phyloP scores from a whole-genome alignment of 2,888 invertebrate genomes.

The Malachius bipustulatus region DNA sequence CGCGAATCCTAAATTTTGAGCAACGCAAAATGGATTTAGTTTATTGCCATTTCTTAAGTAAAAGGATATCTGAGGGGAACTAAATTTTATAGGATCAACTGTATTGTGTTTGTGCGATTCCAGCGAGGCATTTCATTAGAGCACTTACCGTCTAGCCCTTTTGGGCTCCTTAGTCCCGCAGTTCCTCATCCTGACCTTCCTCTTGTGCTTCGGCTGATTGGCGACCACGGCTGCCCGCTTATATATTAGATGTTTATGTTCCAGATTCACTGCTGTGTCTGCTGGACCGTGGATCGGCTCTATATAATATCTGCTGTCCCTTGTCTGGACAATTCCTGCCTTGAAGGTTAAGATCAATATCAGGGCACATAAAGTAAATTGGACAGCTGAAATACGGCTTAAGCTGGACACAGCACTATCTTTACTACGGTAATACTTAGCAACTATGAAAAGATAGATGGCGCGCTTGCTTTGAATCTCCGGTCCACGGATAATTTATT shows the following conservation, averaged over 20 bases:
- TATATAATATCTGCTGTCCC: slow-evolving; percentile 56
- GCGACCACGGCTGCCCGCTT: slow-evolving; percentile 50
- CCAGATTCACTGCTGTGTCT: slow-evolving; percentile 29
- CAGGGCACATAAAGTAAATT: slow-evolving; percentile 6
- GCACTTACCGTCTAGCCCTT: slow-evolving; percentile 37
- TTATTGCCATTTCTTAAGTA: too few relatives aligned
- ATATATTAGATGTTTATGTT: slow-evolving; percentile 56
- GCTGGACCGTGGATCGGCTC: slow-evolving; percentile 52
- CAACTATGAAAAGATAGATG: too few relatives aligned
- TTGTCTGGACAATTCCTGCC: slow-evolving; percentile 57
- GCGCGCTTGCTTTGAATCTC: too few relatives aligned
- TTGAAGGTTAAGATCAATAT: slow-evolving; percentile 30
- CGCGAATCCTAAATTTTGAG: too few relatives aligned
- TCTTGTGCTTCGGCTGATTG: slow-evolving; percentile 36
- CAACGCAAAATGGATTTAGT: too few relatives aligned
- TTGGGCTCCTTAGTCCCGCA: slow-evolving; percentile 46
- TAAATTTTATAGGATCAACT: too few relatives aligned
- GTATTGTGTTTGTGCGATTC: too few relatives aligned
- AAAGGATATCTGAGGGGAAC: too few relatives aligned
- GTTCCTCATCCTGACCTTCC: slow-evolving; percentile 40
- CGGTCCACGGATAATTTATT: too few relatives aligned
- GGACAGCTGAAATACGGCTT: slow-evolving; percentile 1
- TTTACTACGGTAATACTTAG: too few relatives aligned
- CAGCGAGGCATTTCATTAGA: slow-evolving; percentile 6
- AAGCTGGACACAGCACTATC: too few relatives aligned